Conservation (phyloP, 2,888 invertebrate genomes). For the Volucella bombylans region DNA sequence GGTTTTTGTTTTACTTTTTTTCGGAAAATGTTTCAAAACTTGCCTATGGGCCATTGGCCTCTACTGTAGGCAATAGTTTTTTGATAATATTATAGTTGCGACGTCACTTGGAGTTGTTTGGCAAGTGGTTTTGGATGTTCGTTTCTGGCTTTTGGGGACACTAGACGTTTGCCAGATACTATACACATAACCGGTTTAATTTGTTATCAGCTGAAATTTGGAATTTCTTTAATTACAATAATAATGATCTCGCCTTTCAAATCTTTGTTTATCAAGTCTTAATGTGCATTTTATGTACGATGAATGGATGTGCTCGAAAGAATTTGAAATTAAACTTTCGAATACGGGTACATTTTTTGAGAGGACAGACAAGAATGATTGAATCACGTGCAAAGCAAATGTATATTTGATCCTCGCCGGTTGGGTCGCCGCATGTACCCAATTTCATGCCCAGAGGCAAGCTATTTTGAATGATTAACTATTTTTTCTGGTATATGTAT, state of each 20-base stretch:
- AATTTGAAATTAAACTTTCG: no score
- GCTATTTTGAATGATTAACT: no score
- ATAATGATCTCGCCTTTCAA: slow-evolving; percentile 6
- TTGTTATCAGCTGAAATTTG: not conserved
- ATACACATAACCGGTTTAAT: not conserved
- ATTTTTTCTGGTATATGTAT: no score
- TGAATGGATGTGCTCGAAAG: no score
- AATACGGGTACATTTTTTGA: no score
- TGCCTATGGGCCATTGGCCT: slow-evolving; percentile 24
- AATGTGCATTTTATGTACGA: no score
- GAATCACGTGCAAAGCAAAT: no score
- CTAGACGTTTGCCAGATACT: not conserved
- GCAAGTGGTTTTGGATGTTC: not conserved
- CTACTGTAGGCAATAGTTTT: not conserved
- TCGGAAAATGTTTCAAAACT: slow-evolving; percentile 21
- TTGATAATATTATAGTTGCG: slow-evolving; percentile 10
- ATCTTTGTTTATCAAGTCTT: no score
- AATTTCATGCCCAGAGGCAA: no score
- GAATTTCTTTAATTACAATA: not conserved
- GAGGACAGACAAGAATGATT: no score
- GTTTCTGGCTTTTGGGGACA: not conserved
- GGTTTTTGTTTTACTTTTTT: not conserved
- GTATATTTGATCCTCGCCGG: no score
- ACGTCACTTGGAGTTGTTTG: not conserved
- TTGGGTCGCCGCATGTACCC: no score